A percentile compares a stretch with the other conserved stretches of the same genome.
Evolutionary conservation across 2,888 invertebrate species (phyloP).

Genomic region (Choreutis nemorana): DNA sequence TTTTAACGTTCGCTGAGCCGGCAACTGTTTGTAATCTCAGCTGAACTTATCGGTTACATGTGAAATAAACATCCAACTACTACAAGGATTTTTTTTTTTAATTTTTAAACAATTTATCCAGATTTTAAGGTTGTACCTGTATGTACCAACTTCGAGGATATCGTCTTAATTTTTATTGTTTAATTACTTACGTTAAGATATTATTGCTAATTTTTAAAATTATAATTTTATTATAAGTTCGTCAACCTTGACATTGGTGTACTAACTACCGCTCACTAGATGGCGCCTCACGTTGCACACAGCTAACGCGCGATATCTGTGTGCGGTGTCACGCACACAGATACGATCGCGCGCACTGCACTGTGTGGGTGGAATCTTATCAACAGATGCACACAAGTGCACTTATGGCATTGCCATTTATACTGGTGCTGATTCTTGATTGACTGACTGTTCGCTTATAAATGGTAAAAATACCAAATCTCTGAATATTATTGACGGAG

Average conservation of each 20-base stretch:
- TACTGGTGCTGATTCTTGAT: too few relatives aligned
- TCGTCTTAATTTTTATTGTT: background rate
- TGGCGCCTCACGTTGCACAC: conserved; percentile 31
- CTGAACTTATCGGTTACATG: conserved; percentile 40
- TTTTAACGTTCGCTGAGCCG: conserved; percentile 31
- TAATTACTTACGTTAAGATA: background rate
- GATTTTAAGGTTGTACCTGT: background rate
- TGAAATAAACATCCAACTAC: conserved; percentile 30
- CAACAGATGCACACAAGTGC: too few relatives aligned
- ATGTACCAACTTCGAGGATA: background rate
- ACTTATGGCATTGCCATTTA: too few relatives aligned
- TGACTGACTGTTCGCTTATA: too few relatives aligned
- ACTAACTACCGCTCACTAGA: conserved; percentile 36
- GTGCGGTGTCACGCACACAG: conserved; percentile 27
- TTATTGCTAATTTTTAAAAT: background rate
- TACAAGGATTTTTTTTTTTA: conserved; percentile 38
- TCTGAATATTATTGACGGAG: too few relatives aligned
- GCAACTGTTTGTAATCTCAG: conserved; percentile 50
- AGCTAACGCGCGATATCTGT: conserved; percentile 20
- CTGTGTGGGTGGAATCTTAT: too few relatives aligned
- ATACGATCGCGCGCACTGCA: too few relatives aligned
- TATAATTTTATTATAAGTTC: conserved; percentile 37
- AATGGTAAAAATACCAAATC: too few relatives aligned
- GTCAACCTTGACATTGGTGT: conserved; percentile 49
- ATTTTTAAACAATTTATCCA: conserved; percentile 43